These are phyloP conservation scores for Uloborus plumipes DNA, from an alignment of 2,888 invertebrate species.

Conservation along the genomic window DNA sequence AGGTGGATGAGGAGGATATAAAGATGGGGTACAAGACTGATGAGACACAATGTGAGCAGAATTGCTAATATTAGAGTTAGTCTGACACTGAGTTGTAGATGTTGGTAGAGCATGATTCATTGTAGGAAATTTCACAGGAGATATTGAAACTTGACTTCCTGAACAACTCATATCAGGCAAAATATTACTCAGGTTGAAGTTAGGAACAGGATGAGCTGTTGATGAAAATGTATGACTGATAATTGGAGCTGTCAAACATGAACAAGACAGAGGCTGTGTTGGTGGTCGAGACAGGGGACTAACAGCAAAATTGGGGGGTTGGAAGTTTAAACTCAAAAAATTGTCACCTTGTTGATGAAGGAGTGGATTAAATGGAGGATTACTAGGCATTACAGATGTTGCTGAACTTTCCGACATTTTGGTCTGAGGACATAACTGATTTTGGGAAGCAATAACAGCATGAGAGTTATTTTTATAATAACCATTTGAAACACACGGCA, in stretches of 20 bases:
- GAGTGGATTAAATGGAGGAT: slow-evolving; percentile 55
- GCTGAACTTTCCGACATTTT: slow-evolving; percentile 36
- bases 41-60: slow-evolving; percentile 70
- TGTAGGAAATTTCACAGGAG: slow-evolving; percentile 64
- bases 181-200: slow-evolving; percentile 66
- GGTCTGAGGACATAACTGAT: slow-evolving; percentile 42
- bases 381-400: slow-evolving; percentile 40
- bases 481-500: slow-evolving; percentile 47
- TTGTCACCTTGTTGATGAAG: slow-evolving; percentile 63
- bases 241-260: slow-evolving; percentile 50
- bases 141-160: slow-evolving; percentile 52
- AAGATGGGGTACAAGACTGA: slow-evolving; percentile 68
- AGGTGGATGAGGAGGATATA: slow-evolving; percentile 69
- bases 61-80: slow-evolving; percentile 65
- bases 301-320: slow-evolving; percentile 60
- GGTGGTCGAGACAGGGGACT: slow-evolving; percentile 60
- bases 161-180: slow-evolving; percentile 65
- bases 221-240: slow-evolving; percentile 56
- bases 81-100: slow-evolving; percentile 43
- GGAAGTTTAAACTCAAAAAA: slow-evolving; percentile 61
- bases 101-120: slow-evolving; percentile 49
- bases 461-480: slow-evolving; percentile 50
- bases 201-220: slow-evolving; percentile 61
- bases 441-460: slow-evolving; percentile 36
- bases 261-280: slow-evolving; percentile 46